phyloP scores from a whole-genome alignment of 2,888 invertebrate species.

The Pachycephus smyrnensis region DNA sequence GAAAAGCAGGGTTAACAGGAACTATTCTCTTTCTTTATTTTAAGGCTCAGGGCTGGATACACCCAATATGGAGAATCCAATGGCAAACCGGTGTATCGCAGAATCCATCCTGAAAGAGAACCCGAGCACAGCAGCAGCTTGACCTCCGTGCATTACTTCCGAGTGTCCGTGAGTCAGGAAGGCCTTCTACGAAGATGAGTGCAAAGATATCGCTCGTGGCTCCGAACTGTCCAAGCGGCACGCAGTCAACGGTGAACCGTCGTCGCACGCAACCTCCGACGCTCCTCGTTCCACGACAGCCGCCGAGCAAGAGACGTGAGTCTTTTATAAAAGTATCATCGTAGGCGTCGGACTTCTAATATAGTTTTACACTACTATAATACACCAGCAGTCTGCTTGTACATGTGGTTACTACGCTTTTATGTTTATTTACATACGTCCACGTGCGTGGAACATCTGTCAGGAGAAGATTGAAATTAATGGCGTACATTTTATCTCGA shows the following conservation, averaged over 20 bases:
- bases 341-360: neutral
- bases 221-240: conserved; percentile 17
- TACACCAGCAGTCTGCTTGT: neutral
- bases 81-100: neutral
- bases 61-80: neutral
- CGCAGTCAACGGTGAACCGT: conserved; percentile 55
- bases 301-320: conserved; percentile 5
- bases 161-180: conserved; percentile 55
- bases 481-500: neutral
- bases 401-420: neutral
- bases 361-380: neutral
- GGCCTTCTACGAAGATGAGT: conserved; percentile 46
- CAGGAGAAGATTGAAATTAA: neutral
- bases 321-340: neutral
- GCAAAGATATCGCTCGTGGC: conserved; percentile 52
- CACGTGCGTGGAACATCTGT: neutral
- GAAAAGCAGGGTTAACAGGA: neutral
- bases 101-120: neutral
- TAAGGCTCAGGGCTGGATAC: neutral
- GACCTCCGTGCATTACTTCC: conserved; percentile 38
- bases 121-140: conserved; percentile 6
- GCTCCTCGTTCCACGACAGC: conserved; percentile 19
- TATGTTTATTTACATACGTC: neutral
- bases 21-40: neutral
- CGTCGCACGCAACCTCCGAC: conserved; percentile 23